Conservation (phyloP, 2,113 vertebrate species). For the Vulpes lagopus region DNA sequence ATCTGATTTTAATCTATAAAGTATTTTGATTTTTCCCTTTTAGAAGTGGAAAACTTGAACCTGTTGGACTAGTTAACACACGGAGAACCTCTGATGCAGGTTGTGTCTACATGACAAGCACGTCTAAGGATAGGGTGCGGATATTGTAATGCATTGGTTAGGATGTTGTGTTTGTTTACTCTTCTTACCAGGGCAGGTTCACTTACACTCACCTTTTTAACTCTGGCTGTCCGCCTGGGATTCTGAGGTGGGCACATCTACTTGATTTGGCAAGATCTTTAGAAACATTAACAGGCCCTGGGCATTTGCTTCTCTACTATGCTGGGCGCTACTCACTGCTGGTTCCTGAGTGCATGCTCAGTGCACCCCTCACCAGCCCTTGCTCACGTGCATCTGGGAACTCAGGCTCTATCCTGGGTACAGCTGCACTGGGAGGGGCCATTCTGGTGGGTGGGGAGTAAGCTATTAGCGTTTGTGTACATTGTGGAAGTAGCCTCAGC, state of each 20-base stretch:
- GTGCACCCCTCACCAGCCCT: rapidly evolving
- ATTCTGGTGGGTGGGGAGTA: rapidly evolving
- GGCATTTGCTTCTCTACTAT: too few relatives aligned
- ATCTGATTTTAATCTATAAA: not conserved
- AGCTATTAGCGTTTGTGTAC: rapidly evolving
- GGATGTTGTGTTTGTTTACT: too few relatives aligned
- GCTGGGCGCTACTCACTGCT: rapidly evolving
- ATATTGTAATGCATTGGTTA: rapidly evolving
- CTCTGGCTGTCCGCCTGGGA: rapidly evolving
- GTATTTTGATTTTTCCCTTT: not conserved
- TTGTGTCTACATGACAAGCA: rapidly evolving
- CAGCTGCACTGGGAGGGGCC: rapidly evolving
- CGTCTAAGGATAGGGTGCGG: rapidly evolving
- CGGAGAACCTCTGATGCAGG: rapidly evolving
- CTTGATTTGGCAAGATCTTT: rapidly evolving
- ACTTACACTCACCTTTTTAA: rapidly evolving
- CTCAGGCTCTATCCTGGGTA: rapidly evolving
- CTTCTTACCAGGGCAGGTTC: not conserved
- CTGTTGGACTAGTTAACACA: not conserved
- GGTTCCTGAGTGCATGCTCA: rapidly evolving
- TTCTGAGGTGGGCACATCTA: rapidly evolving
- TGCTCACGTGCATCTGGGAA: rapidly evolving
- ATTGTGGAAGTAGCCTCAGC: rapidly evolving
- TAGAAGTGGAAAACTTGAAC: not conserved
- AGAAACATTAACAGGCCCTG: rapidly evolving